These are phyloP conservation scores for Lucifuga dentata DNA, from an alignment of 2,113 vertebrate genomes.

Conservation along the genomic window DNA sequence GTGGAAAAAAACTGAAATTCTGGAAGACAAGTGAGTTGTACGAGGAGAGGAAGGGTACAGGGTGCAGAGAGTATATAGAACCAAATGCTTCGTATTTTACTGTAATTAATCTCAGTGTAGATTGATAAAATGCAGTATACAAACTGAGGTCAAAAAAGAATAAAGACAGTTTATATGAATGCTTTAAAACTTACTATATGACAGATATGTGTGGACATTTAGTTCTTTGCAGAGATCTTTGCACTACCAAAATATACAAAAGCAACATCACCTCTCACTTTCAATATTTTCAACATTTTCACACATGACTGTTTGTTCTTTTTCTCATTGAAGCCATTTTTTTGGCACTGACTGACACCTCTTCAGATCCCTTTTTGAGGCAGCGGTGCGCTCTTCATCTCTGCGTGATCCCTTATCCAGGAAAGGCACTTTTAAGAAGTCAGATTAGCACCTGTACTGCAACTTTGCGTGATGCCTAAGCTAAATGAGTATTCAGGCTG, in stretches of 20 bases:
- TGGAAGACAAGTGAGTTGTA: constrained; percentile 6
- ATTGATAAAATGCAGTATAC: constrained; percentile 40
- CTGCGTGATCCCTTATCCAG: constrained; percentile 36
- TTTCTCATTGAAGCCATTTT: background rate
- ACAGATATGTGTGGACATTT: no score
- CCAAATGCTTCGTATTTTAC: constrained; percentile 50
- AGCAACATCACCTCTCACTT: constrained; percentile 2
- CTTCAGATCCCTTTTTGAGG: background rate
- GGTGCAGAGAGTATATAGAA: constrained; percentile 25
- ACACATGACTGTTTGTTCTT: constrained; percentile 5
- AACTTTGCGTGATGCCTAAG: constrained; percentile 60
- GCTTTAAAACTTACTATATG: background rate
- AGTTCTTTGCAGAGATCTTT: no score
- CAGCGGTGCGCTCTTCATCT: background rate
- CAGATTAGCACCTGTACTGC: constrained; percentile 51
- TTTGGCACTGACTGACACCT: background rate
- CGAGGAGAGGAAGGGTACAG: background rate
- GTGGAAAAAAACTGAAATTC: background rate
- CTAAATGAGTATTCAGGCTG: constrained; percentile 38
- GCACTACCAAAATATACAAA: background rate
- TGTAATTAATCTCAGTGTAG: constrained; percentile 65
- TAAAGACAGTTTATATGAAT: background rate
- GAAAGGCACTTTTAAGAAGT: constrained; percentile 40
- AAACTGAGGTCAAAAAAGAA: no score
- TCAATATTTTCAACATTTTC: constrained; percentile 18